Percentiles rank a stretch among this genome's conserved stretches.
phyloP scores from a whole-genome alignment of 2,888 invertebrate species.

The Aleiodes alternator region DNA sequence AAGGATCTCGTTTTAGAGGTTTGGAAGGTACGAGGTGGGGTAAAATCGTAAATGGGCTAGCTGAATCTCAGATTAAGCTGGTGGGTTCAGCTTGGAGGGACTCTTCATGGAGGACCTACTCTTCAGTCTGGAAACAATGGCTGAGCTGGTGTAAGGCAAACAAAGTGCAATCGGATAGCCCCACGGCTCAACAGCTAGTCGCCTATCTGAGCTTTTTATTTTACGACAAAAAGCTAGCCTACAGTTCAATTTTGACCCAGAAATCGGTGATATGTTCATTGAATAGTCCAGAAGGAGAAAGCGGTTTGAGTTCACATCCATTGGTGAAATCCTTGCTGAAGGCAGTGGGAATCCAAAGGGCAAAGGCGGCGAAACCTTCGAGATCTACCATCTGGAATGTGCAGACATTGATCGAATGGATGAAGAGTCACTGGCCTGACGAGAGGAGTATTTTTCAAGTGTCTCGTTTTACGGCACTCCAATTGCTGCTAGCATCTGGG shows the following conservation, averaged over 20 bases:
- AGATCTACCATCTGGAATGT: not conserved
- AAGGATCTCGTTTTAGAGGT: slow-evolving; percentile 30
- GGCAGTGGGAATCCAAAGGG: slow-evolving; percentile 30
- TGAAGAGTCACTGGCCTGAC: slow-evolving; percentile 6
- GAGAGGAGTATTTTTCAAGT: slow-evolving; percentile 34
- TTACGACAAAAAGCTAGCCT: slow-evolving; percentile 20
- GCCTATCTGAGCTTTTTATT: slow-evolving; percentile 27
- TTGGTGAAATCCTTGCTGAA: slow-evolving; percentile 33
- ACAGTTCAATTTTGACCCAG: slow-evolving; percentile 20
- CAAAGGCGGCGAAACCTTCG: not conserved
- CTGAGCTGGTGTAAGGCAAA: slow-evolving; percentile 16
- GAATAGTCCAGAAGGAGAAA: not conserved
- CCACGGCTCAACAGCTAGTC: slow-evolving; percentile 13
- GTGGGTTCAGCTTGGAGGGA: slow-evolving; percentile 31
- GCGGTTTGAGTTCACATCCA: slow-evolving; percentile 21
- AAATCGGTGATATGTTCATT: slow-evolving; percentile 36
- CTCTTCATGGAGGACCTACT: slow-evolving; percentile 39
- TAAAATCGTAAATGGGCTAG: slow-evolving; percentile 10
- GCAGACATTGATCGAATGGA: slow-evolving; percentile 11
- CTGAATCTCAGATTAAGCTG: not conserved
- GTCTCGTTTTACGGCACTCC: slow-evolving; percentile 1
- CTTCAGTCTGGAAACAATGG: slow-evolving; percentile 39
- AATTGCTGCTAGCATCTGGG: not conserved
- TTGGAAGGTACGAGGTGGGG: slow-evolving; percentile 41
- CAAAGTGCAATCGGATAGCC: not conserved